Base-by-base conservation (phyloP, 64 coral and sea anemone genomes). In the Montipora capricornis region DNA sequence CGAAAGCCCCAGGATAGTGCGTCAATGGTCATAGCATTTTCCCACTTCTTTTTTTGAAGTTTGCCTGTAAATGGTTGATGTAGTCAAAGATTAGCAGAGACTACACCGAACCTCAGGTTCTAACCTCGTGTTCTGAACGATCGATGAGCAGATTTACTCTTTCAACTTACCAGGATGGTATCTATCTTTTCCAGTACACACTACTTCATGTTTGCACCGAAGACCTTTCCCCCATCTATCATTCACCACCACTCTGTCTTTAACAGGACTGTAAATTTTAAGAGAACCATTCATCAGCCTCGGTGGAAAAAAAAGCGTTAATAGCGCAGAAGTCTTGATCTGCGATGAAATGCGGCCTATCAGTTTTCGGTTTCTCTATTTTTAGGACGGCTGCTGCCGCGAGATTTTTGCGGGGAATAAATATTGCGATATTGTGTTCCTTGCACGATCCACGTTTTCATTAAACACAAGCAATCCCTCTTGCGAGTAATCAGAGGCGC, bases 21-120 rank as follows among this genome's bases (percentile, higher is more conserved):
- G 29, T 94, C 88, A 58, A 97, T 88, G 12, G 95, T 97, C 95
- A 97, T 92, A 6, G 95, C 95, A 20, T 97, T 97, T 64, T 97
- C 95, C 95, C 95, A 97, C 88, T 91, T 91, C 22, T 70, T 78
- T 29, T 91, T 91, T 74, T 92, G 94, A 74, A 91, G 88, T 62
- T 75, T 60, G 8, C 94, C 94, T 91, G 22, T 29, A 74, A 75
- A 44, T 19, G 19, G 5, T 3, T 47, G 46, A 49, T 78, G 53
- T 11, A 57, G 3, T 37, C 37, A 37, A 37, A 37, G 53, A 11
- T 57, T 57, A 11, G 53, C 53, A 57, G 1, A 57, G 53, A 57
- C 6, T 11, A 57, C 53, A 57, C 53, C 6, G 11, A 57, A 11
- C 53, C 6, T 11, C 6, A 16, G 12, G 12, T 68, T 68, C 0